Base-by-base conservation (phyloP, 2,888 invertebrate genomes). In the Drosophila pegasa region DNA sequence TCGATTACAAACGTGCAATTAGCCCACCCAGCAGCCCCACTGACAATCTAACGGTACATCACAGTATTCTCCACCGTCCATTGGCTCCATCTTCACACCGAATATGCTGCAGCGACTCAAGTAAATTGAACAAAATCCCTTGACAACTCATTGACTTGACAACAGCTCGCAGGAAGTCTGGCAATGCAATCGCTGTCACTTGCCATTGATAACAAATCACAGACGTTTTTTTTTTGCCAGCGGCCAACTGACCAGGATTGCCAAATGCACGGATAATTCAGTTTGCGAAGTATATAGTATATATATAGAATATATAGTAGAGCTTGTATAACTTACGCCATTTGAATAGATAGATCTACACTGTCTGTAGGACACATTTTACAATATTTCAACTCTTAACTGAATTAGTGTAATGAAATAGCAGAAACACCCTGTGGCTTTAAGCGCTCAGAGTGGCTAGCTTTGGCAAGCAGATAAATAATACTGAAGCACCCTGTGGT, bases 11-110 rank as follows among this genome's bases (percentile, higher is more conserved):
- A 37, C 6, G 20, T 8, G 16, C 18, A 5, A 20, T 10, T 7
- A 14, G 20, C 16, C 29, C 10, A 20, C 22, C 22, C 29, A 22
- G 9, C 3, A 25, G 14, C 8, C 9, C n/a, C 10, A 74, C 75
- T 62, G 38, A 74, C 74, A 74, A 37, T 74, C 74, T 47, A 68
- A 14, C 1, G 64, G 67, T 37, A n/a, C 20, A 18, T 50, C 29
- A 35, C 43, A 55, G 43, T 2, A 12, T 2, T 33, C 45, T 10
- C 4, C 37, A 29, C 12, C 0, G 1, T 10, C 27, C 12, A 25
- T 12, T 10, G 25, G 10, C 7, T 51, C 37, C 50, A 60, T 64
- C 43, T 3, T 16, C n/a, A 16, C 9, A 10, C 5, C 25, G n/a
- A 10, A 25, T 1, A 16, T 9, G 3, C 5, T n/a, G 27, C 43